Evolutionary conservation across 2,113 vertebrate genomes (phyloP).

Genomic region (Podarcis raffonei): DNA sequence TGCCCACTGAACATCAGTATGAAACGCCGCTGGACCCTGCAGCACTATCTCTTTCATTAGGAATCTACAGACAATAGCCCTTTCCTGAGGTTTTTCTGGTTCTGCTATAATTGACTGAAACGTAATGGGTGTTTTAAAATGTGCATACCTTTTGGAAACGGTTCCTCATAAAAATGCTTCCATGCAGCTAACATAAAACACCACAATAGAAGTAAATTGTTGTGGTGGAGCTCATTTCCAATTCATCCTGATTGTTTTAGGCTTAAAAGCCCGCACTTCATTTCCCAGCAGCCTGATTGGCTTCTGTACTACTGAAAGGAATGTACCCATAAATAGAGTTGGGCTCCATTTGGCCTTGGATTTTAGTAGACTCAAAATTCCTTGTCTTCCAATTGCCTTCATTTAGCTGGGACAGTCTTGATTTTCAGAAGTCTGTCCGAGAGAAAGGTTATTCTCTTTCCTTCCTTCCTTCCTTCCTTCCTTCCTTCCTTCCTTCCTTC

Average conservation of each 20-base stretch:
- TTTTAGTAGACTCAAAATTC: slow-evolving; percentile 31
- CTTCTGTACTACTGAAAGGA: slow-evolving; percentile 8
- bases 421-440: not conserved
- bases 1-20: slow-evolving; percentile 23
- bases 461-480: too few relatives aligned
- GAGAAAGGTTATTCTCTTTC: not conserved
- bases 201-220: slow-evolving; percentile 29
- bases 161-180: slow-evolving; percentile 42
- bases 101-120: slow-evolving; percentile 2
- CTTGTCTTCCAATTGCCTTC: not conserved
- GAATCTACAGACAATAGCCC: not conserved
- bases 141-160: slow-evolving; percentile 22
- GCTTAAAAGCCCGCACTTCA: slow-evolving; percentile 35
- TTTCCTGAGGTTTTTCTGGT: not conserved
- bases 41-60: not conserved
- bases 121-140: not conserved
- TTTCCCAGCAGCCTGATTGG: slow-evolving; percentile 23
- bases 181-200: slow-evolving; percentile 16
- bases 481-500: too few relatives aligned
- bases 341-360: slow-evolving; percentile 32
- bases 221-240: not conserved
- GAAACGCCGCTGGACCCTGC: slow-evolving; percentile 3
- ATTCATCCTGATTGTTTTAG: not conserved
- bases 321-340: slow-evolving; percentile 27
- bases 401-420: not conserved